Percentiles rank a stretch among this genome's conserved stretches.
Conservation (phyloP, 1,140 invertebrate genomes). For the Pseudobourletiella spinata region DNA sequence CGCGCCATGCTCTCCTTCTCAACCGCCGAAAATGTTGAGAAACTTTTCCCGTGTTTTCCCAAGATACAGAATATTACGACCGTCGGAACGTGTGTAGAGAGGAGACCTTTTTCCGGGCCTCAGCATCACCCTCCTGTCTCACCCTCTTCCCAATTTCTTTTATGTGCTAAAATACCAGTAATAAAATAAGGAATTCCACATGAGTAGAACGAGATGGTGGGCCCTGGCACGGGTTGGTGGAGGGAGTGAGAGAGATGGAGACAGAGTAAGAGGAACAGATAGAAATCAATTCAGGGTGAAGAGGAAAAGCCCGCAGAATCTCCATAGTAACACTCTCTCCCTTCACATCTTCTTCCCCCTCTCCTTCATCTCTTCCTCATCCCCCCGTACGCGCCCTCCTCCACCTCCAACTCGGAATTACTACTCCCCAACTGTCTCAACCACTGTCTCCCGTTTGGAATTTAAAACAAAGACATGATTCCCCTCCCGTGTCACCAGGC, state of each 20-base stretch:
- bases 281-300: slow-evolving; percentile 34
- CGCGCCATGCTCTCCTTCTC: too few species aligned
- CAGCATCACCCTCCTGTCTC: not conserved
- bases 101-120: not conserved
- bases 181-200: slow-evolving; percentile 36
- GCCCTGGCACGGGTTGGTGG: not conserved
- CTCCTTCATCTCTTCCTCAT: slow-evolving; percentile 2
- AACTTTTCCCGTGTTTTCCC: too few species aligned
- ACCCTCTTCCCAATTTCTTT: slow-evolving; percentile 34
- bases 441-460: too few species aligned
- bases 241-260: not conserved
- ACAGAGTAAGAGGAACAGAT: slow-evolving; percentile 8
- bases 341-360: slow-evolving; percentile 4
- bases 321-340: slow-evolving; percentile 21
- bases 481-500: too few species aligned
- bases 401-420: too few species aligned
- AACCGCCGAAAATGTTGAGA: too few species aligned
- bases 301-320: slow-evolving; percentile 32
- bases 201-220: slow-evolving; percentile 18
- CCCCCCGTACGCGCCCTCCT: too few species aligned
- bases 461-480: too few species aligned
- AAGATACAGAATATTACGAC: too few species aligned
- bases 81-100: too few species aligned
- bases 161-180: slow-evolving; percentile 36
- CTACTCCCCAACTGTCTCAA: too few species aligned